Conservation (phyloP, 2,888 invertebrate species). For the Parnassius orleans region DNA sequence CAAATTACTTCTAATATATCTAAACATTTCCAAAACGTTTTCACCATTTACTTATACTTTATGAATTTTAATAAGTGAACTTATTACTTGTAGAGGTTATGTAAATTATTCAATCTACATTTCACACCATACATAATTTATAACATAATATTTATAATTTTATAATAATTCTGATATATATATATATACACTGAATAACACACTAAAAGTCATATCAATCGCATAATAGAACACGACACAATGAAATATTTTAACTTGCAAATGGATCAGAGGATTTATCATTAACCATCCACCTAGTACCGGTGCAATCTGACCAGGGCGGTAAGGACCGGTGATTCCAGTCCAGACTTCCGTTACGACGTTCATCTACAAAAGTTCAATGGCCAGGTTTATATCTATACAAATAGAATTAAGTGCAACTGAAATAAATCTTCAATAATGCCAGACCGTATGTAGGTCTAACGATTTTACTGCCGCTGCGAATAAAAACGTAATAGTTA, state of each 20-base stretch:
- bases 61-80: too few species aligned
- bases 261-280: conserved; percentile 31
- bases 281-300: conserved; percentile 40
- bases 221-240: neutral
- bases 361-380: conserved; percentile 51
- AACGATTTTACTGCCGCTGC: neutral
- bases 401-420: conserved; percentile 23
- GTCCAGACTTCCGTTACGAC: conserved; percentile 53
- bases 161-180: too few species aligned
- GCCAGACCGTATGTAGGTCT: neutral
- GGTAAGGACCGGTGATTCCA: conserved; percentile 46
- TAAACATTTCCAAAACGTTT: too few species aligned
- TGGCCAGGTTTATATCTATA: conserved; percentile 42
- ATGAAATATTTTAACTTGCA: conserved; percentile 23
- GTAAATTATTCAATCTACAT: too few species aligned
- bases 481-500: neutral
- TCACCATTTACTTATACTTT: too few species aligned
- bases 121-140: too few species aligned
- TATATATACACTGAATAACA: too few species aligned
- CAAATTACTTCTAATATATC: too few species aligned
- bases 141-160: too few species aligned
- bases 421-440: conserved; percentile 20
- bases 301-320: conserved; percentile 53
- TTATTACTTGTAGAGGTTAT: too few species aligned
- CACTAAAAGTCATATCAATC: too few species aligned